These are phyloP conservation scores for Clarias laeviceps DNA, from an alignment of 2,797 vertebrate genomes.

Conservation along the genomic window DNA sequence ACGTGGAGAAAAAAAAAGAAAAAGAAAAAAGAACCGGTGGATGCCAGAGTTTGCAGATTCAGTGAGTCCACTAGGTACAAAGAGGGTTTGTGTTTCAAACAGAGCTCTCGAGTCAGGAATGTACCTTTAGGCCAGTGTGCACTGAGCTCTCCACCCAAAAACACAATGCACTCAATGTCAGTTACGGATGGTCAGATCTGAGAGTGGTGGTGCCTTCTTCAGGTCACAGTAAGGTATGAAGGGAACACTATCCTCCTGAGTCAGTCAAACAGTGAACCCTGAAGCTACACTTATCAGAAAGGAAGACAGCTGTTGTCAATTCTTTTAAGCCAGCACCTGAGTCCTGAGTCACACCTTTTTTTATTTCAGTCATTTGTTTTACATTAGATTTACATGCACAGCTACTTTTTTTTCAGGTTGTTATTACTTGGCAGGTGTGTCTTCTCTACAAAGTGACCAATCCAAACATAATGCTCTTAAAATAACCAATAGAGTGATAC, in stretches of 20 bases:
- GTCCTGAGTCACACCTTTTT: not conserved
- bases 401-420: too few relatives aligned
- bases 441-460: not conserved
- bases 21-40: constrained; percentile 59
- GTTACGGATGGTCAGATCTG: constrained; percentile 82
- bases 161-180: constrained; percentile 85
- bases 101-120: constrained; percentile 81
- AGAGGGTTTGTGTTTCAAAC: constrained; percentile 86
- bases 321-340: constrained; percentile 12
- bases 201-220: constrained; percentile 75
- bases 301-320: constrained; percentile 57
- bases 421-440: not conserved
- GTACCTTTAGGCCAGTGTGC: constrained; percentile 84
- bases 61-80: constrained; percentile 74
- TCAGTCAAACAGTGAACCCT: constrained; percentile 76
- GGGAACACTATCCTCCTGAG: constrained; percentile 83
- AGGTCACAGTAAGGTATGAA: constrained; percentile 88
- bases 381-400: not conserved
- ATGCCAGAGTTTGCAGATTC: constrained; percentile 61
- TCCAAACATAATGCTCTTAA: not conserved
- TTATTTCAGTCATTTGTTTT: not conserved
- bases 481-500: not conserved
- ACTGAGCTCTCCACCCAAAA: constrained; percentile 74
- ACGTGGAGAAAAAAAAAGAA: constrained; percentile 10
- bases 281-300: constrained; percentile 66